A percentile compares a stretch with the other conserved stretches of the same genome.
Conservation (phyloP, 64 coral and sea anemone species). For the Montipora foliosa region DNA sequence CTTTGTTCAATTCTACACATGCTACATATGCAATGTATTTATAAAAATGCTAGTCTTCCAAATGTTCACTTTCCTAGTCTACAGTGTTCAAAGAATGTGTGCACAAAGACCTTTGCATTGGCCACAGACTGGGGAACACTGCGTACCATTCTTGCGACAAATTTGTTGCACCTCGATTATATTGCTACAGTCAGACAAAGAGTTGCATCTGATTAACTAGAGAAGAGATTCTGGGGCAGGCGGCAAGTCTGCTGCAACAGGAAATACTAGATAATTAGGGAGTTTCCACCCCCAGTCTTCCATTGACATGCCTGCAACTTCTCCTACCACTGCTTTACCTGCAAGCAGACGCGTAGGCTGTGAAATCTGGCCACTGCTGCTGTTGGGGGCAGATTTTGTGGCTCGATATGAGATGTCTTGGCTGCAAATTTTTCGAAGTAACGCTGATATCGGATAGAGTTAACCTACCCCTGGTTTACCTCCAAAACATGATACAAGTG, state of each 20-base stretch:
- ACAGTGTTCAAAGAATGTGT: too few species aligned
- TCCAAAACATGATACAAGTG: too few species aligned
- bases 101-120: not conserved
- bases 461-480: too few species aligned
- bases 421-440: too few species aligned
- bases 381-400: too few species aligned
- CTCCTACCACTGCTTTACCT: not conserved
- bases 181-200: slow-evolving; percentile 22
- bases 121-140: slow-evolving; percentile 12
- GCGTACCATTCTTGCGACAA: slow-evolving; percentile 37
- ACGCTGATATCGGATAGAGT: too few species aligned
- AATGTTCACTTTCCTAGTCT: too few species aligned
- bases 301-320: not conserved
- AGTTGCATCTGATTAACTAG: slow-evolving; percentile 48
- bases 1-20: too few species aligned
- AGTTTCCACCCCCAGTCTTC: slow-evolving; percentile 49
- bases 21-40: too few species aligned
- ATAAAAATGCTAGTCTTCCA: too few species aligned
- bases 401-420: not conserved
- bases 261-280: not conserved
- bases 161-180: slow-evolving; percentile 12
- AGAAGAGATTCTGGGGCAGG: slow-evolving; percentile 50
- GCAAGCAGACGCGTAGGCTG: too few species aligned
- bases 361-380: too few species aligned
- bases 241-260: slow-evolving; percentile 13